Evolutionary conservation across 2,888 invertebrate species (phyloP), one percentile per base, ranked within the genome.

Genomic region (Cinara cedri): DNA sequence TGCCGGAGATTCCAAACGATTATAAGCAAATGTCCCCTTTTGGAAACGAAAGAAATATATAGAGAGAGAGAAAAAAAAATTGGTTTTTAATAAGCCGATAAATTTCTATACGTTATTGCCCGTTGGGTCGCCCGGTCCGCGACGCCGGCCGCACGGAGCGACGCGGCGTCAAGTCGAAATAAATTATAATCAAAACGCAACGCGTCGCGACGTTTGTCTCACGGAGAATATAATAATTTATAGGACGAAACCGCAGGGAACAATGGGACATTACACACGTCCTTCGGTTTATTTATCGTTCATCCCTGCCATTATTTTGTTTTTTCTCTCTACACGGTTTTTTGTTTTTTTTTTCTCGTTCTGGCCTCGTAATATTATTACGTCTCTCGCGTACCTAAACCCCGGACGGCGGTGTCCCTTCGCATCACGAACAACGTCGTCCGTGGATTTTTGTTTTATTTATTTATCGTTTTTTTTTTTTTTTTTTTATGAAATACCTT

Each of bases 171-270:
- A 68, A 34, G 70, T 34, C 60, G 78, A 78, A 42, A 78, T 78
- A 78, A 78, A 78, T 78, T 78, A 70, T 70, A 76, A 78, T 60
- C 70, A 78, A 60, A 34, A 70, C 70, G 68, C 42, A 4, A 34
- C n/a, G 60, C 76, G 60, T n/a, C n/a, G 57, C 24, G 76, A 76
- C 76, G 57, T 76, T 76, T 76, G 76, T 76, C 76, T 68, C n/a
- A n/a, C 10, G 68, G 21, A 68, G 57, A 57, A 78, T 4, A 34
- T 51, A 51, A 60, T 78, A 78, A 78, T 78, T 78, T 78, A 78
- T 78, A 60, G 78, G 78, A 60, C 68, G 13, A 78, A 78, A 78
- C 78, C 78, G 78, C 78, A 78, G 78, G 78, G 78, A 78, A 78
- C 78, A 78, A 78, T 78, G 78, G 78, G 78, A 78, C 78, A 78